Conservation (phyloP, 1,140 invertebrate genomes). For the Procambarus virginalis region DNA sequence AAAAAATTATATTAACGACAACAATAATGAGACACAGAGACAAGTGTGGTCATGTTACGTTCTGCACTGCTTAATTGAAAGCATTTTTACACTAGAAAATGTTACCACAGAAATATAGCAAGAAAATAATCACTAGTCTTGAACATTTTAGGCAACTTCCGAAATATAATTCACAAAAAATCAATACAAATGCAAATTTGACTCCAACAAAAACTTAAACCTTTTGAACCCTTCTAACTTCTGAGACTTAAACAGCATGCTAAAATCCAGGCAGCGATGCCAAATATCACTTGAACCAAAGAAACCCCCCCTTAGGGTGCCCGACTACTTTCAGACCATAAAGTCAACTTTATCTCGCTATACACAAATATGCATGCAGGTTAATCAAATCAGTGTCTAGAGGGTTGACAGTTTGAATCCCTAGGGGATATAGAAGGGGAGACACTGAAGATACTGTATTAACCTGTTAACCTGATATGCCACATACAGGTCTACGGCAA, state of each 20-base stretch:
- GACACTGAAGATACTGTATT: background rate
- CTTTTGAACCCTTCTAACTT: background rate
- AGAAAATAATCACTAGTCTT: background rate
- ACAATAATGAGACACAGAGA: background rate
- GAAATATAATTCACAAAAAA: background rate
- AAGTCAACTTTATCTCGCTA: background rate
- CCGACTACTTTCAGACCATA: background rate
- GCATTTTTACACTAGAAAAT: background rate
- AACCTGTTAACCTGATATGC: background rate
- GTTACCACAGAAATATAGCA: background rate
- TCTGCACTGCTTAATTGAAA: background rate
- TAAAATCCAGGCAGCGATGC: background rate
- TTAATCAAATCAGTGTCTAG: constrained; percentile 1
- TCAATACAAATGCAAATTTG: background rate
- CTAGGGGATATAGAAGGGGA: background rate
- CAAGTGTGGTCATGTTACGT: background rate
- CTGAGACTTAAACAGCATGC: background rate
- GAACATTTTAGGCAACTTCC: background rate
- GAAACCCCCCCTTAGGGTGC: background rate
- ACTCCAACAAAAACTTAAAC: background rate
- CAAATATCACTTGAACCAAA: background rate
- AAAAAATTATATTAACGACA: too few relatives aligned
- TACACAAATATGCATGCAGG: constrained; percentile 3
- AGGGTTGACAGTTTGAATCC: background rate
- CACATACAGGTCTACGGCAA: background rate